These are phyloP conservation scores for Sarcoramphus papa DNA, from an alignment of 2,797 vertebrate genomes.

Conservation along the genomic window DNA sequence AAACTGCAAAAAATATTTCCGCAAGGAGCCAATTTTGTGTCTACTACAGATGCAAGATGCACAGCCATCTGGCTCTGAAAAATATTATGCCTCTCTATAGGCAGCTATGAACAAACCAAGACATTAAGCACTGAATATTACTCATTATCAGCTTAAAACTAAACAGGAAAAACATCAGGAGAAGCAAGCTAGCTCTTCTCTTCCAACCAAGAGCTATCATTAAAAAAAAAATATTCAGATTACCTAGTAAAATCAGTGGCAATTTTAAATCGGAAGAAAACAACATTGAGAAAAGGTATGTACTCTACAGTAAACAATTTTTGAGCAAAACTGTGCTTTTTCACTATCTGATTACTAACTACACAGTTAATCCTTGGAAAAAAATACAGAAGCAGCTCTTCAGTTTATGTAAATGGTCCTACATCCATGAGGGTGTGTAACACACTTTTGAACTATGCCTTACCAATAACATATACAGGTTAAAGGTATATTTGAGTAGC, in stretches of 20 bases:
- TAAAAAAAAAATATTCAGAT: neutral
- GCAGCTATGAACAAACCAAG: neutral
- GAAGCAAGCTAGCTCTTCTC: neutral
- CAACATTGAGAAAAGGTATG: neutral
- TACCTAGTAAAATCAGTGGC: neutral
- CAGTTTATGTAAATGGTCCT: neutral
- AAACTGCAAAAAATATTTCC: neutral
- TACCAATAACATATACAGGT: neutral
- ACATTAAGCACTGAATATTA: neutral
- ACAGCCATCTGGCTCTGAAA: conserved; percentile 41
- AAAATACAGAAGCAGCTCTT: neutral
- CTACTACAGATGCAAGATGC: neutral
- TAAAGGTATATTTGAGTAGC: neutral
- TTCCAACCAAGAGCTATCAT: neutral
- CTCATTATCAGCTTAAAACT: neutral
- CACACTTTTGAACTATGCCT: neutral
- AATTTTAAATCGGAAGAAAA: neutral
- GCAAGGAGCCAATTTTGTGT: neutral
- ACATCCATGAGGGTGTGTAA: neutral
- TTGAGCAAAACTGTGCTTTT: neutral
- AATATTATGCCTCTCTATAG: conserved; percentile 5
- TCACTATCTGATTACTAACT: neutral
- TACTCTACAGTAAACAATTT: neutral
- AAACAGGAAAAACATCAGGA: neutral
- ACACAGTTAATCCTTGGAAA: neutral